Conservation (phyloP, 2,113 vertebrate genomes). For the Dinomys branickii region DNA sequence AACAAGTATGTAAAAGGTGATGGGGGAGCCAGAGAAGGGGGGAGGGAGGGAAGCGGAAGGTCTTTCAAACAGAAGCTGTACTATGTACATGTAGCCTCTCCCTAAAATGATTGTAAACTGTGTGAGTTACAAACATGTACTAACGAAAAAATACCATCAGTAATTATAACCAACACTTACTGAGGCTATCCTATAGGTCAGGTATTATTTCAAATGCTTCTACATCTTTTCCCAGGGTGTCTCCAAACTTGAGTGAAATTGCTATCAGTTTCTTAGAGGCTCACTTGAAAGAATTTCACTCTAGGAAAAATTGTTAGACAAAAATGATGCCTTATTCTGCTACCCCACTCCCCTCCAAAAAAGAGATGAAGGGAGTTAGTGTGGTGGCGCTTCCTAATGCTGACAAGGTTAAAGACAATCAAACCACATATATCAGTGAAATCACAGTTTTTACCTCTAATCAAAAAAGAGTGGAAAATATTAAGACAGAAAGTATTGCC, state of each 20-base stretch:
- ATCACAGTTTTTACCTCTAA: background rate
- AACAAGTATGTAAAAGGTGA: background rate
- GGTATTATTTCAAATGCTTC: background rate
- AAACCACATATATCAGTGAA: background rate
- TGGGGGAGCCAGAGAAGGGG: background rate
- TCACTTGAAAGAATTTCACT: background rate
- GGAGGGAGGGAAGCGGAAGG: background rate
- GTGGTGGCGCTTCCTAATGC: background rate
- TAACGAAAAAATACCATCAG: background rate
- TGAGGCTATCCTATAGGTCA: background rate
- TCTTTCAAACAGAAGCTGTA: background rate
- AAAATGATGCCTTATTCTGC: background rate
- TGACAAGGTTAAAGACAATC: background rate
- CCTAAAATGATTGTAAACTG: background rate
- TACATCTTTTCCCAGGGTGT: background rate
- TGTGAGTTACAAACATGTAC: background rate
- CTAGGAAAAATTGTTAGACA: background rate
- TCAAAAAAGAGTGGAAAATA: background rate
- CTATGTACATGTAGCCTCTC: background rate
- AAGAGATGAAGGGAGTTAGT: background rate
- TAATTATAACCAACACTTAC: background rate
- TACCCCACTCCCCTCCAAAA: background rate
- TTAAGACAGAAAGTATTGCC: slow-evolving; percentile 7
- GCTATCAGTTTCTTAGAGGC: background rate
- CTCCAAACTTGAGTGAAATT: background rate